Percentiles rank a stretch among this genome's conserved stretches.
These are phyloP conservation scores for Lasioglossum marginatum DNA, from an alignment of 2,888 invertebrate genomes.

Conservation along the genomic window DNA sequence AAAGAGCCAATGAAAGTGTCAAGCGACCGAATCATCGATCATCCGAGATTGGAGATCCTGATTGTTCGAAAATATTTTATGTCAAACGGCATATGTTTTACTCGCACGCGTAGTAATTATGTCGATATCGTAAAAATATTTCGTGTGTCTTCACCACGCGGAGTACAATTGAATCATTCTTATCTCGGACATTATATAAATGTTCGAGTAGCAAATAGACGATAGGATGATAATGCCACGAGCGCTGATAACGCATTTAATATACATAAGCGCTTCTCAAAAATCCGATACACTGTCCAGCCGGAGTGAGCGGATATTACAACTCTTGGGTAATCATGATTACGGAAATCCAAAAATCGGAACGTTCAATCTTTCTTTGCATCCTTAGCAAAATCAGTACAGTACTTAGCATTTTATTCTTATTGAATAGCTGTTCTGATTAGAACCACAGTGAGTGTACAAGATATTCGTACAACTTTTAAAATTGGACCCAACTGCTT, in stretches of 20 bases:
- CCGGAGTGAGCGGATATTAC: not conserved
- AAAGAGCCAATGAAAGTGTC: not conserved
- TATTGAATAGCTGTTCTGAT: not conserved
- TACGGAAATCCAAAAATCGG: not conserved
- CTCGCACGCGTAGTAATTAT: not conserved
- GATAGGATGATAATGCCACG: not conserved
- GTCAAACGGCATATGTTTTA: not conserved
- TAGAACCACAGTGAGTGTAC: not conserved
- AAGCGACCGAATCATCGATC: not conserved
- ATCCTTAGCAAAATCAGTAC: not conserved
- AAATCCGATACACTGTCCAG: not conserved
- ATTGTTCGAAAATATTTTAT: not conserved
- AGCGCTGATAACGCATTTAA: not conserved
- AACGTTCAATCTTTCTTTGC: not conserved
- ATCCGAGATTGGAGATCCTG: not conserved
- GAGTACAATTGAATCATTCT: not conserved
- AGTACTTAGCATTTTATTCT: not conserved
- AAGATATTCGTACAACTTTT: too few species aligned
- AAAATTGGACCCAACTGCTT: too few species aligned
- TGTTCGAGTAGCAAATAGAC: not conserved
- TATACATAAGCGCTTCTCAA: not conserved
- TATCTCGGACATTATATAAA: not conserved
- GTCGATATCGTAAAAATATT: not conserved
- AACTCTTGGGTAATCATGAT: not conserved
- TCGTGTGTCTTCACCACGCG: accelerated